Evolutionary conservation across 2,113 vertebrate genomes (phyloP).

Genomic region (Tichodroma muraria): DNA sequence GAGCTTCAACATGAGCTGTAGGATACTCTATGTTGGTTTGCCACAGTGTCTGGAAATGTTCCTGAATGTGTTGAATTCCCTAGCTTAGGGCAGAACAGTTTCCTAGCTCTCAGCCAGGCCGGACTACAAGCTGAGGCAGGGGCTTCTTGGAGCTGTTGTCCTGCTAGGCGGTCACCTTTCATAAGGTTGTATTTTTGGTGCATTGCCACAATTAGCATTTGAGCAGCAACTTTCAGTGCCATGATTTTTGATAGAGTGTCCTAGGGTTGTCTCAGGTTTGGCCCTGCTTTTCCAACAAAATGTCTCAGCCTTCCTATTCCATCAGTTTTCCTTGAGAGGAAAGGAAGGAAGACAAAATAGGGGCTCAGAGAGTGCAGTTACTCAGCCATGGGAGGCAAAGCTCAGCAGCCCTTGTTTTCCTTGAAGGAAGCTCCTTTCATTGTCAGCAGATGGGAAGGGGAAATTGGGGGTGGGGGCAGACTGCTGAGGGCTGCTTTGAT

Average conservation of each 20-base stretch:
- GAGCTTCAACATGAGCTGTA: neutral
- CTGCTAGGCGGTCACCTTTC: neutral
- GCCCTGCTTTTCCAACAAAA: neutral
- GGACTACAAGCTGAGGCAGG: rapidly evolving
- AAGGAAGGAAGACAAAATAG: neutral
- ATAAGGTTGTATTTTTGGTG: neutral
- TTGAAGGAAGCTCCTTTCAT: neutral
- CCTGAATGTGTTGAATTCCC: neutral
- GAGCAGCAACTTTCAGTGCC: neutral
- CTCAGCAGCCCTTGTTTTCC: neutral
- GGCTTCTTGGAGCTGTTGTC: neutral
- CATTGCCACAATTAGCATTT: neutral
- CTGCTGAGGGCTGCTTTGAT: neutral
- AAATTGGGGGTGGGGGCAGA: neutral
- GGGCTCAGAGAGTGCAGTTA: neutral
- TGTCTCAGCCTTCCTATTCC: neutral
- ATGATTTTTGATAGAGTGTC: neutral
- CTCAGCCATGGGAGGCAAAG: neutral
- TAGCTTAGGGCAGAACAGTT: neutral
- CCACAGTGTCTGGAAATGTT: neutral
- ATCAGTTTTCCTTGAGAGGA: neutral
- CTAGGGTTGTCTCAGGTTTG: neutral
- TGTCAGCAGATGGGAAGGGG: conserved; percentile 5
- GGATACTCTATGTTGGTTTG: neutral
- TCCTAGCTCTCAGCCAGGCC: neutral